Evolutionary conservation across 2,113 vertebrate species (phyloP), one percentile per base, ranked within the genome.

Genomic region (Butastur rufipennis): DNA sequence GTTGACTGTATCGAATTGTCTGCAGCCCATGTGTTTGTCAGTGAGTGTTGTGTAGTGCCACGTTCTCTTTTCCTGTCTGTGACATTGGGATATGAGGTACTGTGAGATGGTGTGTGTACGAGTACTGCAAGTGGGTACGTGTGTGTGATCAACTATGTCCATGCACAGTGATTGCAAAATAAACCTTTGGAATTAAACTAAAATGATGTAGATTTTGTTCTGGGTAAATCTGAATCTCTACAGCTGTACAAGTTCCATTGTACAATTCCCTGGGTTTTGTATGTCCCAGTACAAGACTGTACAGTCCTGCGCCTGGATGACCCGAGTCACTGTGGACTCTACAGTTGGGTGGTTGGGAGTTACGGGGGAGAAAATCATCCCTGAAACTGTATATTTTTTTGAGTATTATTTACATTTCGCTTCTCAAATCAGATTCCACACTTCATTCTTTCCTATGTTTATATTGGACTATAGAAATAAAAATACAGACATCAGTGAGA

Each of bases 121-220:
- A 81, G 21, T 68, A 48, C 34, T 6, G 3, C 47, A 53, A 53
- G 18, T 63, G 61, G 34, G 18, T n/a, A 6, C 2, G 1, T 56
- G 43, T 67, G 55, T 48, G 23, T 59, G 36, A 74, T 86, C 52
- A 47, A 14, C 55, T 50, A 58, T n/a, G 72, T 68, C 47, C 25
- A 11, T 14, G 53, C 43, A 79, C 25, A 38, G 7, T 45, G 58
- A 79, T 6, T 90, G 50, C 65, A 88, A 95, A 91, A 88, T 95
- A 94, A 97, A 96, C 11, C 21, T 58, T 56, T 88, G 80, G 84
- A 81, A 77, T 66, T 32, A 85, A 96, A 73, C 40, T 61, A 9
- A 86, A 66, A 18, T 7, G 0, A 13, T 13, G 23, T 55, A 34
- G 27, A 11, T 36, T 93, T 52, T 77, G 7, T 82, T 94, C 48